A percentile compares a stretch with the other conserved stretches of the same genome.
phyloP scores from a whole-genome alignment of 2,113 vertebrate species.

The Rhineura floridana region DNA sequence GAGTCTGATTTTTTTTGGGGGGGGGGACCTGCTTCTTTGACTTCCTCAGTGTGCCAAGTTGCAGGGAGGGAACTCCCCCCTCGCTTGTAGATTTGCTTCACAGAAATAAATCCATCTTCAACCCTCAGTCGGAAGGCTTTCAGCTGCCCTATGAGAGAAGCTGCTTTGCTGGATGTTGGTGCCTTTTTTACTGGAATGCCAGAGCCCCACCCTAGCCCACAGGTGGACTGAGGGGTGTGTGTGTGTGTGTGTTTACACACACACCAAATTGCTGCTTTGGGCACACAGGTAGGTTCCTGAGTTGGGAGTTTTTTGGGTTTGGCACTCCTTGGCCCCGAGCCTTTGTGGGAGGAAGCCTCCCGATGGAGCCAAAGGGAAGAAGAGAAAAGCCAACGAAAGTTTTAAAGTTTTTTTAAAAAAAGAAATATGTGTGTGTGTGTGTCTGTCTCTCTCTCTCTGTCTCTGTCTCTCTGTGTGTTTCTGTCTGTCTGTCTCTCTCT shows the following conservation, averaged over 20 bases:
- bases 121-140: neutral
- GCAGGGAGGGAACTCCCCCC: neutral
- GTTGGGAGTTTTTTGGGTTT: neutral
- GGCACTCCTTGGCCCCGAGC: constrained; percentile 1
- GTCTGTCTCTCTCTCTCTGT: too few species aligned
- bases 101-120: neutral
- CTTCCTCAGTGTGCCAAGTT: neutral
- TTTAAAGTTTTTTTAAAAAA: neutral
- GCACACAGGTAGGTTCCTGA: neutral
- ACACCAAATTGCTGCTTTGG: neutral
- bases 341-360: neutral
- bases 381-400: neutral
- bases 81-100: accelerated
- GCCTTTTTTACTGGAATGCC: neutral
- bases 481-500: too few species aligned
- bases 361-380: too few species aligned
- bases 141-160: neutral
- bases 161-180: neutral
- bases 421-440: neutral
- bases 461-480: too few species aligned
- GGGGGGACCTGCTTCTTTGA: accelerated
- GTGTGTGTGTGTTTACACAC: neutral
- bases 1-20: too few species aligned
- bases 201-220: constrained; percentile 11
- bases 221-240: neutral